phyloP scores from a whole-genome alignment of 2,113 vertebrate genomes.

The Talpa occidentalis region DNA sequence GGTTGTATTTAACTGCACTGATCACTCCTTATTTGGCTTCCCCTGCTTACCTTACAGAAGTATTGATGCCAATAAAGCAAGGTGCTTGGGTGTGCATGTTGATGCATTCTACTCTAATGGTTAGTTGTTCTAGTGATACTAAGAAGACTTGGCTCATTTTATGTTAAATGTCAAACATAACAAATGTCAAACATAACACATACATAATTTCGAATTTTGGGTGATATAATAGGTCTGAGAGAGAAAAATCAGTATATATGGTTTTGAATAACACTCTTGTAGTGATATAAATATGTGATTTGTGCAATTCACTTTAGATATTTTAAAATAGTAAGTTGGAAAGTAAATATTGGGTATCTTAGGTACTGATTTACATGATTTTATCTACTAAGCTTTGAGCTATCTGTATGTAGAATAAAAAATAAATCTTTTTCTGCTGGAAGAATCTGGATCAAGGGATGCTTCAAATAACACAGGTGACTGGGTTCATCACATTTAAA shows the following conservation, averaged over 20 bases:
- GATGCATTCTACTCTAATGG: background rate
- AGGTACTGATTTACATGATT: background rate
- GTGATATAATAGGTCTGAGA: background rate
- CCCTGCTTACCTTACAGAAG: background rate
- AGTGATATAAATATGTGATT: conserved; percentile 12
- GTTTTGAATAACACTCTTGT: background rate
- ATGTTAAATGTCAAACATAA: background rate
- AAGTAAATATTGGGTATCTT: background rate
- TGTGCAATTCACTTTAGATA: background rate
- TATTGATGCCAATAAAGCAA: rapidly evolving
- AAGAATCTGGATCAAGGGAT: background rate
- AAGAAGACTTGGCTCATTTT: background rate
- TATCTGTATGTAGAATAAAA: background rate
- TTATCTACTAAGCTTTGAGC: background rate
- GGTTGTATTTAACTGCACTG: background rate
- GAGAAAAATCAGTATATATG: background rate
- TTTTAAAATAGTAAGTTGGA: conserved; percentile 35
- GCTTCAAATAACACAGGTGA: background rate
- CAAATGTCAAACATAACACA: background rate
- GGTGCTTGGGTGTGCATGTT: background rate
- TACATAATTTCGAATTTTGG: conserved; percentile 16
- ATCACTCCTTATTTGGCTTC: background rate
- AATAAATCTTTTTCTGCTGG: background rate
- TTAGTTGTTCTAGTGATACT: background rate
- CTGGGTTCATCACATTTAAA: background rate